Conservation (phyloP, 2,113 vertebrate species). For the Bambusicola thoracicus region DNA sequence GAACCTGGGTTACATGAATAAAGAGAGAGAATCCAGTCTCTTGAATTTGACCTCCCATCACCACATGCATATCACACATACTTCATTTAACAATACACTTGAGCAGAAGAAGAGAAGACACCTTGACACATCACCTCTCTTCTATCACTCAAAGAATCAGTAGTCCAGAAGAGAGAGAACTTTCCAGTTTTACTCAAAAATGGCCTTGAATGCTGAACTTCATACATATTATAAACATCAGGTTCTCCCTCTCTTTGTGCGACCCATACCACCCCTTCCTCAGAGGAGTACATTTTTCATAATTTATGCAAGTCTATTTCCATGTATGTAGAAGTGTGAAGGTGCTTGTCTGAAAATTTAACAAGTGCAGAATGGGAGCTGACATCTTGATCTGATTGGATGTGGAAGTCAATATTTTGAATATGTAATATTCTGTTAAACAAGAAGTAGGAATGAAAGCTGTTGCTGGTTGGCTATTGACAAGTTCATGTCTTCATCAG, state of each 20-base stretch:
- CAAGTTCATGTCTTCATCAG: not conserved
- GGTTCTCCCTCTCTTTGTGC: not conserved
- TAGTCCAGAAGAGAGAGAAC: not conserved
- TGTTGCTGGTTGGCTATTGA: not conserved
- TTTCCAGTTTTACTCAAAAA: not conserved
- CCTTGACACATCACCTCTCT: not conserved
- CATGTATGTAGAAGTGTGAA: not conserved
- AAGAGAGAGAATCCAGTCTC: not conserved
- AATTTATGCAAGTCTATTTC: not conserved
- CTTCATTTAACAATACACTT: not conserved
- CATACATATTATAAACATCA: not conserved
- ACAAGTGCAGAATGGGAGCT: not conserved
- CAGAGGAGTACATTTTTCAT: not conserved
- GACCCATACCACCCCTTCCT: not conserved
- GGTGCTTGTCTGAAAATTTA: not conserved
- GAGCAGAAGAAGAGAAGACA: not conserved
- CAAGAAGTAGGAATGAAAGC: not conserved
- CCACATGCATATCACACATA: not conserved
- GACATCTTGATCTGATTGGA: not conserved
- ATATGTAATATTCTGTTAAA: rapidly evolving
- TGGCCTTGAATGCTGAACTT: not conserved
- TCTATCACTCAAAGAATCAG: not conserved
- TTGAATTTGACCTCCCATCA: not conserved
- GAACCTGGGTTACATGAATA: not conserved
- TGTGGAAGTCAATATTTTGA: not conserved